Percentiles rank a stretch among this genome's conserved stretches.
phyloP scores from a whole-genome alignment of 2,888 invertebrate genomes.

The Platynereis dumerilii region DNA sequence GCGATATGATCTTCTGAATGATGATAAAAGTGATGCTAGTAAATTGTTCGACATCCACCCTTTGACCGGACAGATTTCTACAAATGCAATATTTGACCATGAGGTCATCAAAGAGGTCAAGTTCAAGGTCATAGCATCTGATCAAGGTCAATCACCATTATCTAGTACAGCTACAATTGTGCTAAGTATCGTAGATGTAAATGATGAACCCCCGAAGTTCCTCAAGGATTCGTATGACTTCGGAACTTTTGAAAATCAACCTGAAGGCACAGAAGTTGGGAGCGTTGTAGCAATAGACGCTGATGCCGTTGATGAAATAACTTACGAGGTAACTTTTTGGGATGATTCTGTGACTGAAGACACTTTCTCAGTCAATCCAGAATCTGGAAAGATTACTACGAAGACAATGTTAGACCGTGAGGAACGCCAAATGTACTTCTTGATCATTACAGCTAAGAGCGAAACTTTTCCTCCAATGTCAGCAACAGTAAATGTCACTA shows the following conservation, averaged over 20 bases:
- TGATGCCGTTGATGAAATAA: not conserved
- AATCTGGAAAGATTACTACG: not conserved
- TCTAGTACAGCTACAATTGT: slow-evolving; percentile 73
- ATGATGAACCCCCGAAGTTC: slow-evolving; percentile 10
- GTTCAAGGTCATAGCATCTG: slow-evolving; percentile 80
- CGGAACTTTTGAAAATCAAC: not conserved
- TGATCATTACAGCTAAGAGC: not conserved
- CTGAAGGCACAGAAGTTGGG: slow-evolving; percentile 2
- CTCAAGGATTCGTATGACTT: not conserved
- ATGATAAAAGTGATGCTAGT: slow-evolving; percentile 68
- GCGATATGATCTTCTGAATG: slow-evolving; percentile 76
- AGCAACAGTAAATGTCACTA: not conserved
- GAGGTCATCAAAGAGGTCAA: slow-evolving; percentile 51
- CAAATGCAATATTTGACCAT: not conserved
- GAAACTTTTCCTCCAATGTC: not conserved
- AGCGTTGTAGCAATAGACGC: slow-evolving; percentile 2
- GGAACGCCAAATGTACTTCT: not conserved
- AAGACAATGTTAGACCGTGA: not conserved
- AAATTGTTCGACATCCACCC: slow-evolving; percentile 80
- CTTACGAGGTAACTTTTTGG: slow-evolving; percentile 1
- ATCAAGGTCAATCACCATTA: slow-evolving; percentile 79
- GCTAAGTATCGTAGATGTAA: not conserved
- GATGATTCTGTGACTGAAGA: not conserved
- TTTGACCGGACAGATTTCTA: slow-evolving; percentile 63
- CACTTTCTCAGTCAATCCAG: not conserved